These are phyloP conservation scores for Smutsia temminckii DNA, from an alignment of 2,797 vertebrate genomes.

Conservation along the genomic window DNA sequence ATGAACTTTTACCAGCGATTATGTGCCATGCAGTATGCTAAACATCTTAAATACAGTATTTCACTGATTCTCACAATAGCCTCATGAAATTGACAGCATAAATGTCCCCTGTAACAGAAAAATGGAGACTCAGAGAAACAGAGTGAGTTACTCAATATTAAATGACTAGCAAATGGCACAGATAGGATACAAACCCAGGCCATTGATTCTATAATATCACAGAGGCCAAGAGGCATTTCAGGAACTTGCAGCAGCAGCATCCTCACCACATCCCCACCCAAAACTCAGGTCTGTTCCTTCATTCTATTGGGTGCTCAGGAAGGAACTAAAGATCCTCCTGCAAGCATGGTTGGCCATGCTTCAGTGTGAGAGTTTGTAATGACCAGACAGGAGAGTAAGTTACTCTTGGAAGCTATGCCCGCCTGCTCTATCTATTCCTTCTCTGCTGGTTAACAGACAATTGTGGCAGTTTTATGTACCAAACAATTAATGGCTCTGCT, in stretches of 20 bases:
- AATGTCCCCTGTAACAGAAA: background rate
- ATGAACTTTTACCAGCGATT: background rate
- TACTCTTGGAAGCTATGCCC: background rate
- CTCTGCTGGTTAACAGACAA: background rate
- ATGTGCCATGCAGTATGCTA: background rate
- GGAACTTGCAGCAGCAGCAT: background rate
- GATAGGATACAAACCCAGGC: background rate
- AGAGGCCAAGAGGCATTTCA: background rate
- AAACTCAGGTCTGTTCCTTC: background rate
- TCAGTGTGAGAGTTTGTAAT: background rate
- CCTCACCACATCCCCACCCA: background rate
- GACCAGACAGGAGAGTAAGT: background rate
- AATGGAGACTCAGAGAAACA: background rate
- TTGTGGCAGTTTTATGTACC: background rate
- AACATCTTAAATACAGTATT: background rate
- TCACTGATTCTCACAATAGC: background rate
- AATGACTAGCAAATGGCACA: background rate
- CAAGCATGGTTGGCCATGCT: background rate
- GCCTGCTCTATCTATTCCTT: background rate
- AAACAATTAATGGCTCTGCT: background rate
- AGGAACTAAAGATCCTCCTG: background rate
- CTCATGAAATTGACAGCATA: background rate
- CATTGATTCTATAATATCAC: background rate
- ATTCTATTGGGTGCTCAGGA: background rate
- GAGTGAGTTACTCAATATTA: background rate